These are phyloP conservation scores for Dallia pectoralis DNA, from an alignment of 2,797 vertebrate species.

Conservation along the genomic window DNA sequence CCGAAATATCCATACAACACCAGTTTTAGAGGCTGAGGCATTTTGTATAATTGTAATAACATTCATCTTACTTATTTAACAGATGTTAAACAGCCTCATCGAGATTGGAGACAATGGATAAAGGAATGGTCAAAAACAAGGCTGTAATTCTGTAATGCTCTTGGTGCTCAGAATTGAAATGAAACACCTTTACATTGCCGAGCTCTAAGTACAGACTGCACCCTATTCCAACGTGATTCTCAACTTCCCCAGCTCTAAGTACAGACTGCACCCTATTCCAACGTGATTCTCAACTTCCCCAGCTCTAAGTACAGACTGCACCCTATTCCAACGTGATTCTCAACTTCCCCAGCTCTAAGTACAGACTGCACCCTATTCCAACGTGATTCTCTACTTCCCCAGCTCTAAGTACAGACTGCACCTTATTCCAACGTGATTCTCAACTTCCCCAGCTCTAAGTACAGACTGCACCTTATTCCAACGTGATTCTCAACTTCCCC, in stretches of 20 bases:
- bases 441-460: neutral
- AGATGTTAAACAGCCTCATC: constrained; percentile 22
- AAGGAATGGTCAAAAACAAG: neutral
- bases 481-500: constrained; percentile 1
- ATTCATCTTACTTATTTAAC: constrained; percentile 29
- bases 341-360: neutral
- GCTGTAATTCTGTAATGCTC: neutral
- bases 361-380: constrained; percentile 18
- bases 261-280: constrained; percentile 18
- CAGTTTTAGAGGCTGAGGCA: neutral
- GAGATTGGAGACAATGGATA: neutral
- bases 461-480: constrained; percentile 18
- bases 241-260: neutral
- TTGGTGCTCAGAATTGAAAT: neutral
- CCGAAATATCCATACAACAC: neutral
- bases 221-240: constrained; percentile 19
- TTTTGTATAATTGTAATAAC: neutral
- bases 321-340: constrained; percentile 19
- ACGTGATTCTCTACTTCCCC: constrained; percentile 1
- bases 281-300: constrained; percentile 1
- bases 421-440: constrained; percentile 19
- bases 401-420: constrained; percentile 4
- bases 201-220: neutral
- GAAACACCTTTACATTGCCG: constrained; percentile 8
- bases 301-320: constrained; percentile 4